phyloP scores from a whole-genome alignment of 2,797 vertebrate species.

The Podargus strigoides region DNA sequence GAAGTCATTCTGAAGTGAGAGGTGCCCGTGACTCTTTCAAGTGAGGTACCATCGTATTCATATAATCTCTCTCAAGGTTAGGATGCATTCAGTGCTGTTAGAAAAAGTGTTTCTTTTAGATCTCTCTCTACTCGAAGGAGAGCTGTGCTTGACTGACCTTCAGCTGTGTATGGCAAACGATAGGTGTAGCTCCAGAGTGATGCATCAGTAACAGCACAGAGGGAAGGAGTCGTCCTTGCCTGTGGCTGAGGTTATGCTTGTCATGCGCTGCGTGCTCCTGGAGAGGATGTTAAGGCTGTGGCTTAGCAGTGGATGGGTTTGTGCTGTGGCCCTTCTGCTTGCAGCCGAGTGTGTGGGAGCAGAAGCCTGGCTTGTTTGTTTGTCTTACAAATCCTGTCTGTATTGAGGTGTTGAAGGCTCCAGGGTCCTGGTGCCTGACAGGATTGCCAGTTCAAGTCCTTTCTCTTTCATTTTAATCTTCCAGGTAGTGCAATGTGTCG shows the following conservation, averaged over 20 bases:
- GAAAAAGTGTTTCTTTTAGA: background rate
- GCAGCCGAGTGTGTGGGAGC: background rate
- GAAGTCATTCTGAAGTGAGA: background rate
- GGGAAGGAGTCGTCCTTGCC: background rate
- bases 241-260: rapidly evolving
- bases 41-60: background rate
- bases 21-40: background rate
- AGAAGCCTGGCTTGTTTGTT: background rate
- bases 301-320: background rate
- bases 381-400: background rate
- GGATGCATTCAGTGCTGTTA: background rate
- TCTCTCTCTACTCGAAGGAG: background rate
- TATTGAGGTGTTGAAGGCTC: background rate
- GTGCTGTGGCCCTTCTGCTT: background rate
- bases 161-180: rapidly evolving
- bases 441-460: background rate
- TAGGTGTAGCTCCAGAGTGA: background rate
- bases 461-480: background rate
- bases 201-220: rapidly evolving
- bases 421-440: background rate
- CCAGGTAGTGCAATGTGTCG: background rate
- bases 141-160: background rate
- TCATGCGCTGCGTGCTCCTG: background rate
- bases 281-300: background rate
- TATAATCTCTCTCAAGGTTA: background rate